Conservation (phyloP, 2,888 invertebrate genomes). For the Aquatica leii region DNA sequence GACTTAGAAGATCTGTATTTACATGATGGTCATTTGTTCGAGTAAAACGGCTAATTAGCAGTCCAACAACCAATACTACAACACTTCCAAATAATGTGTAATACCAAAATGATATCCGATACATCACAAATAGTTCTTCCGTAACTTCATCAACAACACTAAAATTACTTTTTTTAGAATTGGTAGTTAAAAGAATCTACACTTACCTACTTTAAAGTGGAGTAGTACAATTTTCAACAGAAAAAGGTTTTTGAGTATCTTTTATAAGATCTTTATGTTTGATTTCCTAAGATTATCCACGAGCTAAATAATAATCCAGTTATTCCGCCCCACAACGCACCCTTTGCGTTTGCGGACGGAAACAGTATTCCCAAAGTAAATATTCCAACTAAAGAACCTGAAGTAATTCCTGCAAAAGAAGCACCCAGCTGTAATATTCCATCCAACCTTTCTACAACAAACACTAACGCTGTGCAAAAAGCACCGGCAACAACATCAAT, state of each 20-base stretch:
- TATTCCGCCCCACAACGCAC: not conserved
- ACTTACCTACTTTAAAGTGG: no score
- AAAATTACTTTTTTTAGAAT: no score
- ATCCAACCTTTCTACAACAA: constrained; percentile 70
- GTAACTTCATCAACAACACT: no score
- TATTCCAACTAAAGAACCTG: constrained; percentile 71
- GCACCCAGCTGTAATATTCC: constrained; percentile 71
- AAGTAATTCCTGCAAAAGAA: constrained; percentile 69
- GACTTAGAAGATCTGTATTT: no score
- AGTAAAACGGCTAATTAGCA: no score
- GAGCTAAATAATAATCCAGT: not conserved
- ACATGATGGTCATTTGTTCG: no score
- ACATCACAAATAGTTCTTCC: no score
- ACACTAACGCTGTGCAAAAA: constrained; percentile 76
- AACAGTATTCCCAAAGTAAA: constrained; percentile 73
- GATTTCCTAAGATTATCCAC: not conserved
- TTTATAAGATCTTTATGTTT: not conserved
- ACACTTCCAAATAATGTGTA: no score
- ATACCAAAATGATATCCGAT: no score
- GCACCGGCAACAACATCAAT: constrained; percentile 65
- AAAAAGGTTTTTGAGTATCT: not conserved
- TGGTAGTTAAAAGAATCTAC: no score
- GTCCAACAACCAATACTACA: no score
- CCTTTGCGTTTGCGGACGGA: constrained; percentile 66
- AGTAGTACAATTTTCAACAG: not conserved